Percentiles rank a stretch among this genome's conserved stretches.
These are phyloP conservation scores for Neotoma lepida DNA, from an alignment of 2,113 vertebrate species.

Conservation along the genomic window DNA sequence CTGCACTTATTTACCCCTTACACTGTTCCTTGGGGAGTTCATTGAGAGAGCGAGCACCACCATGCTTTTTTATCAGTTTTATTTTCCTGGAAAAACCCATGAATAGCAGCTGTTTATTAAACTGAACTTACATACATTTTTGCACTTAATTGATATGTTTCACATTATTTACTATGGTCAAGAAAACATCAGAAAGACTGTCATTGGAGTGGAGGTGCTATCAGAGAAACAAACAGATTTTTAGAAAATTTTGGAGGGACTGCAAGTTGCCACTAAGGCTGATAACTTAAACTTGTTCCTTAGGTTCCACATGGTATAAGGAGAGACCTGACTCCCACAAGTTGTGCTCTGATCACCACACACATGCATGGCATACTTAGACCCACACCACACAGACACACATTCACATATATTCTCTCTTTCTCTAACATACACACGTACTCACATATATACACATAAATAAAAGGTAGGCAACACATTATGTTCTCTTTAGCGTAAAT, in stretches of 20 bases:
- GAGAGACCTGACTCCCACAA: neutral
- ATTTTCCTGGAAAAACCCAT: slow-evolving; percentile 1
- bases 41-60: neutral
- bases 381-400: neutral
- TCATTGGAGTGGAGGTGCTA: neutral
- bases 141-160: neutral
- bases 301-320: neutral
- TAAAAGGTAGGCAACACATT: neutral
- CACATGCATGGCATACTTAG: neutral
- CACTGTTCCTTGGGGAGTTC: neutral
- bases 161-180: neutral
- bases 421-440: neutral
- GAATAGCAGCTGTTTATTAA: neutral
- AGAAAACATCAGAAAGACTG: neutral
- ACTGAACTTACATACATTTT: neutral
- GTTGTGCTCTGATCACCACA: neutral
- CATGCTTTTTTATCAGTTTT: neutral
- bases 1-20: neutral
- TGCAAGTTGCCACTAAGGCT: neutral
- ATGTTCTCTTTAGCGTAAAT: neutral
- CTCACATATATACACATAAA: neutral
- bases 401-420: neutral
- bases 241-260: neutral
- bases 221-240: neutral
- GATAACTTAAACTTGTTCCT: neutral